Conservation (phyloP, 2,113 vertebrate species). For the Sander lucioperca region DNA sequence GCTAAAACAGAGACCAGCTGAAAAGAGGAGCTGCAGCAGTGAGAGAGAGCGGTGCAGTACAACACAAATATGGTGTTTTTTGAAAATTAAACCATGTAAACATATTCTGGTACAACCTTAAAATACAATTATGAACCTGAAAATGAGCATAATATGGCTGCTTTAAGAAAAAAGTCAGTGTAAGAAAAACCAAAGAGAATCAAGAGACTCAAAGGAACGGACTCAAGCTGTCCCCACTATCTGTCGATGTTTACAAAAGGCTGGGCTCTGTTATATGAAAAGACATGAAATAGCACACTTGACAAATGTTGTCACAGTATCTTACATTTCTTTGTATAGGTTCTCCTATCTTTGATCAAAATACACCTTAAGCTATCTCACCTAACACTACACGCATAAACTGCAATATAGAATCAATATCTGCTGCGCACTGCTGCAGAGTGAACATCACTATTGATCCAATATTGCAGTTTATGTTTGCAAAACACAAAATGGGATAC, state of each 20-base stretch:
- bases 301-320: constrained; percentile 7
- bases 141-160: no score
- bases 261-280: neutral
- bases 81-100: no score
- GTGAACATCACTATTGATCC: constrained; percentile 39
- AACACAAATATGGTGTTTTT: no score
- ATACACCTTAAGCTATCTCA: constrained; percentile 2
- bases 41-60: no score
- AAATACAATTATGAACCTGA: no score
- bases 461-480: constrained; percentile 46
- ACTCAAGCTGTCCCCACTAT: neutral
- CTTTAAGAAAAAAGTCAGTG: neutral
- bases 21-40: no score
- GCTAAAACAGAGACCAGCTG: no score
- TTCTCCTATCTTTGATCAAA: constrained; percentile 17
- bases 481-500: constrained; percentile 37
- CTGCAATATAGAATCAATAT: constrained; percentile 35
- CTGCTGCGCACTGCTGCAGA: constrained; percentile 3
- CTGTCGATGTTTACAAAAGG: neutral
- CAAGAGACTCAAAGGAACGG: neutral
- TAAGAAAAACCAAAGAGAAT: neutral
- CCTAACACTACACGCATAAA: constrained; percentile 13
- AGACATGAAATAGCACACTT: neutral
- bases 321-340: neutral
- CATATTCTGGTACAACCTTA: no score